Evolutionary conservation across 2,113 vertebrate genomes (phyloP).

Genomic region (Acinonyx jubatus): DNA sequence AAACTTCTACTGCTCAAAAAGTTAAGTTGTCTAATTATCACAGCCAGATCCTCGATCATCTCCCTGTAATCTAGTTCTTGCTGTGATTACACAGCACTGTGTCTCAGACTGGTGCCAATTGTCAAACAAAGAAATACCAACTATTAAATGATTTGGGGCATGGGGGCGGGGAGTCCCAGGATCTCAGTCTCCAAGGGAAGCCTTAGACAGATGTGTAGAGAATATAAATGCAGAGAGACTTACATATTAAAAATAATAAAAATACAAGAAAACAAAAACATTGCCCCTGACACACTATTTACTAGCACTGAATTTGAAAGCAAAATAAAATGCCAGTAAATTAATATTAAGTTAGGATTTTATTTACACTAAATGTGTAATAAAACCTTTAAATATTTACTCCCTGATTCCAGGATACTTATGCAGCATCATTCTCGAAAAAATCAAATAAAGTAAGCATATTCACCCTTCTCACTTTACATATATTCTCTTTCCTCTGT

Average conservation of each 20-base stretch:
- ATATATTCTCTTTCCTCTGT: not conserved
- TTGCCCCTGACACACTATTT: not conserved
- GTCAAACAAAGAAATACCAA: not conserved
- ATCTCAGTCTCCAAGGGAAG: not conserved
- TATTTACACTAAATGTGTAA: not conserved
- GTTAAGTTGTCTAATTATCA: slow-evolving; percentile 3
- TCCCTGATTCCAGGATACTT: not conserved
- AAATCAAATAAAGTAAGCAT: not conserved
- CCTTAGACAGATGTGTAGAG: not conserved
- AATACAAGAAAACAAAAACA: not conserved
- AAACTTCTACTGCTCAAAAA: slow-evolving; percentile 25
- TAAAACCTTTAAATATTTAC: not conserved
- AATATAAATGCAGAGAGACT: not conserved
- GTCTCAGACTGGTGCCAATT: not conserved
- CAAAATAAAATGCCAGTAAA: not conserved
- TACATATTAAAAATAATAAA: not conserved
- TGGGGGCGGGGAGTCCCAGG: not conserved
- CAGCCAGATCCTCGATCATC: slow-evolving; percentile 33
- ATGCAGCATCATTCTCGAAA: not conserved
- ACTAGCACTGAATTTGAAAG: not conserved
- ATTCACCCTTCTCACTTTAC: not conserved
- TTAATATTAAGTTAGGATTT: not conserved
- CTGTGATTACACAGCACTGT: not conserved
- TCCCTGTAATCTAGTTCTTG: not conserved
- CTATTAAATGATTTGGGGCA: not conserved